Evolutionary conservation across 2,113 vertebrate species (phyloP), one percentile per base, ranked within the genome.

Genomic region (Macrotus californicus): DNA sequence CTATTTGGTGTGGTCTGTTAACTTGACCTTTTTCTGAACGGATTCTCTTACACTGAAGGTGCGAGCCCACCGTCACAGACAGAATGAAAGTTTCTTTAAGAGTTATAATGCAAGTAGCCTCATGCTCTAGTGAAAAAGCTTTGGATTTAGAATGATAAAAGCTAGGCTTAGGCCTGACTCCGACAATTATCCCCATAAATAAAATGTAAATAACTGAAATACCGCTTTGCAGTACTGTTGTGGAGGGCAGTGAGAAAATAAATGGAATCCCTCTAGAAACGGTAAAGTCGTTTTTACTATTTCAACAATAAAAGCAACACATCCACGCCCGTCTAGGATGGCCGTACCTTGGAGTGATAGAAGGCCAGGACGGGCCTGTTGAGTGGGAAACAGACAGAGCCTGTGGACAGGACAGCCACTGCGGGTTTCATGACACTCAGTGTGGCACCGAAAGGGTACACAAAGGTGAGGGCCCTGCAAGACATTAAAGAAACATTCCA

Each of bases 351-450:
- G 9, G 98, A 98, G 66, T 99, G 98, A 91, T 99, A 99, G 98
- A 99, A 99, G 77, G 99, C 99, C 95, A 99, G 97, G 83, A 99
- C 93, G 4, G 99, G 99, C 89, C 99, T 99, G 98, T 99, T 99
- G 87, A 99, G 99, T 0, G 99, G 99, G 95, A 99, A 99, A 97
- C 99, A 99, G 92, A 99, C 98, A 0, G 99, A 99, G 48, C 99
- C 99, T 0, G 99, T 99, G 22, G 99, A 99, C 67, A 99, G 98
- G 89, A 99, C 82, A 67, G 99, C 99, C 94, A 99, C 98, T 31
- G 99, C 99, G 22, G 99, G 99, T 91, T 99, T 99, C 97, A 99
- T 99, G 94, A 99, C 99, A 3, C 98, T 99, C 97, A 99, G 94
- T 0, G 99, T 99, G 92, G 99, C 99, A 70, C 99, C 99, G 72